A percentile compares a stretch with the other conserved stretches of the same genome.
Evolutionary conservation across 2,797 vertebrate species (phyloP).

Genomic region (Gymnocypris eckloni): DNA sequence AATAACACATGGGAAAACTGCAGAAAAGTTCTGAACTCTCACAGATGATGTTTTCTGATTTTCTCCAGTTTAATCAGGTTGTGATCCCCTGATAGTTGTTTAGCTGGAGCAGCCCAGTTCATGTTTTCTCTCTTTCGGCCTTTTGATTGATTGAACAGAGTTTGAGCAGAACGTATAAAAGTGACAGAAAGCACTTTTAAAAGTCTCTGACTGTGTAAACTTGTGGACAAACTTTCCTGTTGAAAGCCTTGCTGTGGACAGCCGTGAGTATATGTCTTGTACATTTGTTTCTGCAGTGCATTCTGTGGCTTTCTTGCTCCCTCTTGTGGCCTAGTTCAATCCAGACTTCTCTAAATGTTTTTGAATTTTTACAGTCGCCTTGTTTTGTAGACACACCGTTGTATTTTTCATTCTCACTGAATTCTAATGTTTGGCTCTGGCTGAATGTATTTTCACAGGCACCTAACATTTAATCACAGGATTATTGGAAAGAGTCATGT

Average conservation of each 20-base stretch:
- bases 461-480: constrained; percentile 42
- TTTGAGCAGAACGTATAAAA: constrained; percentile 16
- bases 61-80: background rate
- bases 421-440: constrained; percentile 25
- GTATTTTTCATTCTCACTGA: constrained; percentile 3
- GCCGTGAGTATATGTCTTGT: constrained; percentile 3
- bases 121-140: background rate
- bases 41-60: background rate
- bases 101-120: background rate
- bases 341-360: background rate
- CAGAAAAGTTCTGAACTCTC: background rate
- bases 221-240: constrained; percentile 10
- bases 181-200: constrained; percentile 18
- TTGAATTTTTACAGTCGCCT: background rate
- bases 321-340: constrained; percentile 50
- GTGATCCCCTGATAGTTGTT: background rate
- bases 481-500: constrained; percentile 36
- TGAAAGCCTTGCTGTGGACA: constrained; percentile 14
- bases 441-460: constrained; percentile 25
- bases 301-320: constrained; percentile 50
- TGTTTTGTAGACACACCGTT: background rate
- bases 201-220: constrained; percentile 26
- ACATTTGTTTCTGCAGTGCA: background rate
- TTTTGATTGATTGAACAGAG: constrained; percentile 26
- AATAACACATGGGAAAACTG: background rate